Evolutionary conservation across 2,797 vertebrate genomes (phyloP), one percentile per base, ranked within the genome.

Genomic region (Mus minutoides): DNA sequence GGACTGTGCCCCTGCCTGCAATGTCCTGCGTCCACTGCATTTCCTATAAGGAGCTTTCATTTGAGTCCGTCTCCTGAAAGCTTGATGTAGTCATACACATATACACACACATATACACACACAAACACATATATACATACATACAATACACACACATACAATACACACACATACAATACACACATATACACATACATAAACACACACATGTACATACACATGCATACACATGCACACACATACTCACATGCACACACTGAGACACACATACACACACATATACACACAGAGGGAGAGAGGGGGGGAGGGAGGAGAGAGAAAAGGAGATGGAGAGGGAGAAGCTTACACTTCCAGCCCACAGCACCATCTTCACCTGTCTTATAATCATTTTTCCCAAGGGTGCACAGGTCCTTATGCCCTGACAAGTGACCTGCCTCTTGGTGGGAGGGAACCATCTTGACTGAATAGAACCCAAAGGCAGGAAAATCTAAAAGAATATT

Each of bases 401-500:
- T 60, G 37, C 2, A 4, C 7, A 31, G 80, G 40, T 31, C 82
- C 9, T 31, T 16, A 34, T 62, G 26, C 16, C 26, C 40, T 84
- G 82, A 26, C 54, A 24, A 14, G 22, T 7, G 34, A 60, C 8
- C 46, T 49, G 29, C 9, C 40, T 62, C 17, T 6, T 6, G 29
- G 9, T 49, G 29, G 29, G 3, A 62, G 22, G 22, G 29, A 85
- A 67, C 60, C 29, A 31, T 67, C 60, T 67, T 49, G 40, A 46
- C 12, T 19, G n/a, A 92, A 60, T 11, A 46, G 29, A 71, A 31
- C 8, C 69, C 56, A 12, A 17, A 13, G 54, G 40, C 73, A 91
- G 52, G 37, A 40, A 77, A 77, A 82, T 7, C n/a, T 82, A n/a
- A 67, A 85, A 64, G 29, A 87, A 90, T 37, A 17, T 67, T 82